Conservation (phyloP, 2,888 invertebrate genomes). For the Boloria euphrosyne region DNA sequence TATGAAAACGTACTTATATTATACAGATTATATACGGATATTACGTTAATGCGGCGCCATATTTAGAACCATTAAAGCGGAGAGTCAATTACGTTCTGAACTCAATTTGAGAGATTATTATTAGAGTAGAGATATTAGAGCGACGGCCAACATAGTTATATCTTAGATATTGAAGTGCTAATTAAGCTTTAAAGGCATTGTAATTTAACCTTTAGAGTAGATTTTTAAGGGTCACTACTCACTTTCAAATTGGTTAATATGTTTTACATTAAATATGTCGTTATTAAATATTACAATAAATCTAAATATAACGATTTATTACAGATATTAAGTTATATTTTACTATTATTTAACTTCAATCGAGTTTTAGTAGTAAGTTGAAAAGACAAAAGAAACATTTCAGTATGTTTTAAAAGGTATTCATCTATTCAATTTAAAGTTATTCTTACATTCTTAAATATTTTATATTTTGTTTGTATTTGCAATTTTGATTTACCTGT, state of each 20-base stretch:
- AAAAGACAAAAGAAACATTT: too few species aligned
- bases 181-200: slow-evolving; percentile 6
- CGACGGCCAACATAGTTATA: slow-evolving; percentile 18
- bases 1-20: slow-evolving; percentile 2
- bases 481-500: too few species aligned
- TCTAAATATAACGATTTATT: not conserved
- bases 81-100: slow-evolving; percentile 29
- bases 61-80: slow-evolving; percentile 26
- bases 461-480: too few species aligned
- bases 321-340: too few species aligned
- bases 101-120: slow-evolving; percentile 31
- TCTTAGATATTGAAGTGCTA: slow-evolving; percentile 23
- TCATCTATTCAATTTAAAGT: too few species aligned
- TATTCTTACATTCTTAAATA: too few species aligned
- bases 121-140: slow-evolving; percentile 21
- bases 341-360: too few species aligned
- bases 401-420: too few species aligned
- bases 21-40: not conserved
- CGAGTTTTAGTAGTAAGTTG: too few species aligned
- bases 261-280: not conserved
- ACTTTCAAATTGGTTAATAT: not conserved
- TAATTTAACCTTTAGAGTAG: slow-evolving; percentile 11
- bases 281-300: not conserved
- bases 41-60: slow-evolving; percentile 30
- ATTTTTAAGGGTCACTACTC: not conserved